These are phyloP conservation scores for Synanthedon andrenaeformis DNA, from an alignment of 2,888 invertebrate species.

Conservation along the genomic window DNA sequence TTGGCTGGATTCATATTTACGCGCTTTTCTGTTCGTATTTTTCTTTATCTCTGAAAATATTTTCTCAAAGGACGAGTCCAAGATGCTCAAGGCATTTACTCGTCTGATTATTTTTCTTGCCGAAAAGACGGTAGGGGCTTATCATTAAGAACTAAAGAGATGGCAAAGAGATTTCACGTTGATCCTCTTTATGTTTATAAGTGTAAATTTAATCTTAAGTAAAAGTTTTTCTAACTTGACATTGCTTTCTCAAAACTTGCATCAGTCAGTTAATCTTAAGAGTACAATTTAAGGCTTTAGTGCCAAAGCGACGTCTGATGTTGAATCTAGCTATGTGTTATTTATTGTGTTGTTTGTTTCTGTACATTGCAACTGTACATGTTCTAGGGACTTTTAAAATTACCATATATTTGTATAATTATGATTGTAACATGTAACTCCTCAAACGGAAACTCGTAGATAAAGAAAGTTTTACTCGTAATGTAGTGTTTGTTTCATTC, in stretches of 20 bases:
- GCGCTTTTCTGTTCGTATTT: conserved; percentile 17
- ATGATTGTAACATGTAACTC: too few species aligned
- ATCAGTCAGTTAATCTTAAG: conserved; percentile 1
- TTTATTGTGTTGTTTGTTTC: too few species aligned
- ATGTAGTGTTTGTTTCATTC: too few species aligned
- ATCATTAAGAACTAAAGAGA: conserved; percentile 34
- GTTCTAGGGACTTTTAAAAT: too few species aligned
- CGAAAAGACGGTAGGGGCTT: conserved; percentile 36
- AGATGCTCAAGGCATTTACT: conserved; percentile 52
- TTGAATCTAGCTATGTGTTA: too few species aligned
- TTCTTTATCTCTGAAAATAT: conserved; percentile 45
- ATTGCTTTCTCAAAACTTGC: neutral
- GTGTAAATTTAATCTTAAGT: neutral
- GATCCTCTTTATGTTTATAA: conserved; percentile 1
- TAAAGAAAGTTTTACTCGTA: too few species aligned
- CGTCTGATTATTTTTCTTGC: conserved; percentile 48
- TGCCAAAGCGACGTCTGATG: too few species aligned
- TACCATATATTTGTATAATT: too few species aligned
- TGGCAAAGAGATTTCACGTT: conserved; percentile 7
- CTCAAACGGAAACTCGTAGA: too few species aligned
- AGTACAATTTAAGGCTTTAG: neutral
- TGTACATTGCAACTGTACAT: too few species aligned
- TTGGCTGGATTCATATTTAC: conserved; percentile 33
- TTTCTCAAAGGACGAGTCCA: conserved; percentile 47
- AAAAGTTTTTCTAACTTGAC: neutral